Base-by-base conservation (phyloP, 1,140 invertebrate genomes). In the Lordiphosa stackelbergi region DNA sequence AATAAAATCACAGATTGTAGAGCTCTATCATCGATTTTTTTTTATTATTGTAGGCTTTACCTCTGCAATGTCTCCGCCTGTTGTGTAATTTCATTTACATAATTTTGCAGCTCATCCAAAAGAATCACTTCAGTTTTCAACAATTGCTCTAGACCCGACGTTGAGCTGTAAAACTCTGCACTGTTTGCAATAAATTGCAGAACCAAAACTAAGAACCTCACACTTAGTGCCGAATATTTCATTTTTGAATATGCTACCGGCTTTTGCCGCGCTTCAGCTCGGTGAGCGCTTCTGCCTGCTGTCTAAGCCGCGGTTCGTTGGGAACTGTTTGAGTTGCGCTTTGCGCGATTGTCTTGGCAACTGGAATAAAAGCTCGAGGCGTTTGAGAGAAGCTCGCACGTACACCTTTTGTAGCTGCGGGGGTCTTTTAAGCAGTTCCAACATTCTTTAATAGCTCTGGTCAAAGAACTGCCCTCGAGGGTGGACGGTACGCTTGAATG, bases 121-220 rank as follows among this genome's bases (percentile, higher is more conserved):
- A 98, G 92, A 22, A 93, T 92, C 28, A 92, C 90, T 88, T 98
- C 96, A 2, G 96, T 97, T 73, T 93, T 90, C 6, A 97, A 88
- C 6, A 98, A 89, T 65, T 93, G 92, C 87, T 97, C 94, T 83
- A 98, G 90, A 63, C 97, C 96, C 4, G 92, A 93, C 61, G 97
- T 90, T 4, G 96, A 95, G 0, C 96, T 97, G 84, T 94, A 98
- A 5, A 96, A 88, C 86, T 98, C 83, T 0, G 36, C 75, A 38
- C 28, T 52, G n/a, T 28, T 45, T 10, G 35, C 31, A 19, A 48
- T 5, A 6, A 69, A 9, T 34, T 70, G 66, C 24, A 64, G 34
- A 7, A 41, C 16, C 10, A 57, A n/a, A 7, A 70, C n/a, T n/a
- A 63, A 46, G 35, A 65, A 46, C 31, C 24, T 13, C 10, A 22